These are phyloP conservation scores for Sycon ciliatum DNA, from an alignment of 37 sponge, comb jelly and placozoan species.

Conservation along the genomic window DNA sequence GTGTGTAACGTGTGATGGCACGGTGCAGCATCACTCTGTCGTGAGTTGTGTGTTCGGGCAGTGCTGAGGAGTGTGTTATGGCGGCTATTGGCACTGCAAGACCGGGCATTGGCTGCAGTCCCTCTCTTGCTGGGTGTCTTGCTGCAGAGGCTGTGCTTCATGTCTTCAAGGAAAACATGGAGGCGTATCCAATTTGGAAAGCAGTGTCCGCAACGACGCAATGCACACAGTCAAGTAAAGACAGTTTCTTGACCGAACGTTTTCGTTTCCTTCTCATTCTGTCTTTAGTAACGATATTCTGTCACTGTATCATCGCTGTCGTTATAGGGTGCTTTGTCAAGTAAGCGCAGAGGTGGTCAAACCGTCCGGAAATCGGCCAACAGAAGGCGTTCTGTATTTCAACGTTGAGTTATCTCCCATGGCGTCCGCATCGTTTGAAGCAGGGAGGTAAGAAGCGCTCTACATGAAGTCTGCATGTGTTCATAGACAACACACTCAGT, in stretches of 20 bases:
- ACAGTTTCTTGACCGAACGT: too few relatives aligned
- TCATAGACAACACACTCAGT: too few relatives aligned
- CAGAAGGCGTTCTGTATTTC: slow-evolving; percentile 76
- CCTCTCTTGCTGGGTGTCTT: too few relatives aligned
- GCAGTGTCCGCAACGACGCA: too few relatives aligned
- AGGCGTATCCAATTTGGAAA: too few relatives aligned
- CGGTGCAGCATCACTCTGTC: background rate
- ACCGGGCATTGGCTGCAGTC: too few relatives aligned
- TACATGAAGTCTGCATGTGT: background rate
- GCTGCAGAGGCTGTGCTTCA: too few relatives aligned
- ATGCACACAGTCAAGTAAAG: too few relatives aligned
- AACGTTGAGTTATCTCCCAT: slow-evolving; percentile 83
- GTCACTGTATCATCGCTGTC: too few relatives aligned
- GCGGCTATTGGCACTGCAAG: background rate
- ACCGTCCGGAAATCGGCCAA: slow-evolving; percentile 63
- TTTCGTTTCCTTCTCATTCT: too few relatives aligned
- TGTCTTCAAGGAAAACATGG: too few relatives aligned
- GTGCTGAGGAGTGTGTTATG: background rate
- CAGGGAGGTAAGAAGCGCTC: slow-evolving; percentile 50
- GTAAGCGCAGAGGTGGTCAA: slow-evolving; percentile 50
- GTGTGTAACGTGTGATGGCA: background rate
- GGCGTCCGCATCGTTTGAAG: slow-evolving; percentile 71
- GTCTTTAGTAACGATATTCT: too few relatives aligned
- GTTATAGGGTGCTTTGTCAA: slow-evolving; percentile 71
- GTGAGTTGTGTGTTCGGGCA: background rate